These are phyloP conservation scores for Machaerirhynchus nigripectus DNA, from an alignment of 2,113 vertebrate species.

Conservation along the genomic window DNA sequence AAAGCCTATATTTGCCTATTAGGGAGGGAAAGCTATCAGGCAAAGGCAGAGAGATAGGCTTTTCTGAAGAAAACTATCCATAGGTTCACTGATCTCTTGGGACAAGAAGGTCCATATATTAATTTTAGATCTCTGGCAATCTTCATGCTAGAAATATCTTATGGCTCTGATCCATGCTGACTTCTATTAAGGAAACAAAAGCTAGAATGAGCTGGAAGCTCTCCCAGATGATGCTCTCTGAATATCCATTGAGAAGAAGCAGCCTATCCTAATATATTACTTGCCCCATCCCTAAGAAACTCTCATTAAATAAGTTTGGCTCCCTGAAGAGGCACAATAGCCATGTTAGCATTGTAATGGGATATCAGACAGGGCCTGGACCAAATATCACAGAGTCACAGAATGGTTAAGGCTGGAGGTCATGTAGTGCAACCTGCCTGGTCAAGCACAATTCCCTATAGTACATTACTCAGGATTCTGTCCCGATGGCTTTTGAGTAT, in stretches of 20 bases:
- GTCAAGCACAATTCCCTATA: background rate
- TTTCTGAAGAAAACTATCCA: background rate
- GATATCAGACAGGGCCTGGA: background rate
- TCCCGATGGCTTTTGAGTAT: background rate
- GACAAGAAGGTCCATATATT: background rate
- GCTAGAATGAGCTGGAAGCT: constrained; percentile 31
- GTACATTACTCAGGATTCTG: background rate
- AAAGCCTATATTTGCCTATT: background rate
- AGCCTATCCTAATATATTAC: background rate
- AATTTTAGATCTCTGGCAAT: background rate
- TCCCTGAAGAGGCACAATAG: background rate
- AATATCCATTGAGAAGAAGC: constrained; percentile 12
- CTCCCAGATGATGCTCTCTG: constrained; percentile 6
- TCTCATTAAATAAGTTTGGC: background rate
- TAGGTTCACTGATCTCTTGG: background rate
- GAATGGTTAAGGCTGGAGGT: background rate
- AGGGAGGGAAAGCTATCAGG: background rate
- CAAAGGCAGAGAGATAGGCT: background rate
- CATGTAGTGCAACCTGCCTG: background rate
- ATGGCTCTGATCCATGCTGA: background rate
- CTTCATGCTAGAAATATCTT: background rate
- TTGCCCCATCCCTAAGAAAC: background rate
- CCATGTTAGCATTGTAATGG: background rate
- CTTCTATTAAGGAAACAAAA: constrained; percentile 39
- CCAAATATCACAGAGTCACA: background rate